Evolutionary conservation across 2,888 invertebrate genomes (phyloP).

Genomic region (Seira sanloemensis): DNA sequence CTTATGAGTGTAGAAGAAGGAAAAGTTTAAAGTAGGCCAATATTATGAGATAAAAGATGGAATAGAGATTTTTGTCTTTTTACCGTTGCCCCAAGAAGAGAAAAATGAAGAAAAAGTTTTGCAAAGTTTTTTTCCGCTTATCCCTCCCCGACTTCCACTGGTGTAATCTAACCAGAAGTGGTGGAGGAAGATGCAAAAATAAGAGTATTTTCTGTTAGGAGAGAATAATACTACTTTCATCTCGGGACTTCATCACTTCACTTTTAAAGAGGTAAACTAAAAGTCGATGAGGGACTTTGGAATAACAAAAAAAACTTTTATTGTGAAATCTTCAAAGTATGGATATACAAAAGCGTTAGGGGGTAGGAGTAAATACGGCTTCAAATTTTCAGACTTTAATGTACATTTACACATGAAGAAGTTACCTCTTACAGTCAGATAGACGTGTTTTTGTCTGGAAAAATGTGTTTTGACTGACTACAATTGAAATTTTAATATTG

Average conservation of each 20-base stretch:
- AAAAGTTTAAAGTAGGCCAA: constrained; percentile 66
- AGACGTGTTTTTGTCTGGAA: too few relatives aligned
- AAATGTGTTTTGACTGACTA: too few relatives aligned
- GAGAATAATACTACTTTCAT: constrained; percentile 47
- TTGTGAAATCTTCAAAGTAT: constrained; percentile 10
- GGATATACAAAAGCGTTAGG: too few relatives aligned
- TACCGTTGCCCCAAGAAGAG: constrained; percentile 27
- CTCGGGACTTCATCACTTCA: constrained; percentile 52
- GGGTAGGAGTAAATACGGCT: too few relatives aligned
- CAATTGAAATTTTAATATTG: too few relatives aligned
- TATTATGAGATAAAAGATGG: constrained; percentile 61
- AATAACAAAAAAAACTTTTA: neutral
- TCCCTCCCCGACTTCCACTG: neutral
- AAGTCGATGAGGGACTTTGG: constrained; percentile 27
- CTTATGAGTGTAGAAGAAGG: constrained; percentile 15
- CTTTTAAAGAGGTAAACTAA: constrained; percentile 29
- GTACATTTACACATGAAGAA: too few relatives aligned
- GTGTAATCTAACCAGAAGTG: constrained; percentile 40
- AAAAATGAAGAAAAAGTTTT: constrained; percentile 26
- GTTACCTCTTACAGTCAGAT: too few relatives aligned
- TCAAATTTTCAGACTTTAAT: too few relatives aligned
- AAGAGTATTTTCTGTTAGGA: constrained; percentile 30
- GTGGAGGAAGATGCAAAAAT: constrained; percentile 39
- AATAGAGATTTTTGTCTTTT: constrained; percentile 56
- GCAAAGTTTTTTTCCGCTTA: constrained; percentile 36